Evolutionary conservation across 2,888 invertebrate species (phyloP), one percentile per base, ranked within the genome.

Genomic region (Drosophila sordidula): DNA sequence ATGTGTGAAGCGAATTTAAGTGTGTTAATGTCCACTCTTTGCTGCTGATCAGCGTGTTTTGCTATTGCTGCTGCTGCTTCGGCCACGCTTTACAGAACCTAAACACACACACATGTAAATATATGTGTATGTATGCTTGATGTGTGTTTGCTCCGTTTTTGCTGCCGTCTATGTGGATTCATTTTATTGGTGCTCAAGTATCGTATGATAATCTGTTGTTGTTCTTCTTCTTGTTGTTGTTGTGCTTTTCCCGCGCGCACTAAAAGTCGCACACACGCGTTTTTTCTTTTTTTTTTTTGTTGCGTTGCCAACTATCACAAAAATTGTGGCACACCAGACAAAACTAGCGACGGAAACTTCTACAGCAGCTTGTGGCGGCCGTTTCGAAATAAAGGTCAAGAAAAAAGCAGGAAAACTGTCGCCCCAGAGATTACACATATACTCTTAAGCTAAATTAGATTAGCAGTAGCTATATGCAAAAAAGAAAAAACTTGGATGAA

Each of bases 101-200:
- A 44, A 26, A 58, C 57, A 42, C 16, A 50, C 36, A n/a, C n/a
- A n/a, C 18, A 57, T 32, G 41, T 36, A 39, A 36, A 45, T 38
- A 34, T 44, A 18, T 34, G 14, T 12, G 26, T 42, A 14, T 34
- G n/a, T 14, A 39, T 12, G 16, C 8, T 0, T 49, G 38, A 18
- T 12, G 39, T 72, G 16, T 44, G n/a, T 62, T 38, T 75, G 67
- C 46, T 61, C 61, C 65, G 54, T 34, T 67, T 68, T 56, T 38
- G 58, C 44, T 54, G 46, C 14, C 44, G 58, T 67, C 71, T 86
- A 82, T 90, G 90, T 90, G 91, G 91, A 78, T 78, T 79, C 80
- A 45, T 90, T 84, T 89, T 90, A 90, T 91, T 90, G 90, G 90
- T 85, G 78, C 81, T 71, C 54, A 71, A 73, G 74, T 80, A 84